Evolutionary conservation across 2,797 vertebrate species (phyloP).

Genomic region (Schizopygopsis pylzovi): DNA sequence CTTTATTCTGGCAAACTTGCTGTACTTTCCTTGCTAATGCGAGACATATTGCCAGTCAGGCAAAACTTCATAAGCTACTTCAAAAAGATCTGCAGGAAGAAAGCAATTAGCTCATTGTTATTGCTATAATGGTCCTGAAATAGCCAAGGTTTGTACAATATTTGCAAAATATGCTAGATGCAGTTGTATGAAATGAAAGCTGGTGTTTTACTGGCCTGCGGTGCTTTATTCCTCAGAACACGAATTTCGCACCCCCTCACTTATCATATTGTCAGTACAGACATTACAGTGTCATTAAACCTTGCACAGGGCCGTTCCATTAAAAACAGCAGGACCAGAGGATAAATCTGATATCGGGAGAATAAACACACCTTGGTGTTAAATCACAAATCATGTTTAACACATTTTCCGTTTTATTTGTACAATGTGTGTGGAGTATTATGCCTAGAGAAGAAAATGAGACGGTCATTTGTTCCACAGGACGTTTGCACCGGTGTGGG

Average conservation of each 20-base stretch:
- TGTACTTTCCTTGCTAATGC: constrained; percentile 35
- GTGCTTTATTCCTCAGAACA: constrained; percentile 16
- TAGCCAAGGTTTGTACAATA: constrained; percentile 23
- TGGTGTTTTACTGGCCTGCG: not conserved
- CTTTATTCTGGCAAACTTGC: constrained; percentile 26
- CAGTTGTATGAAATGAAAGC: constrained; percentile 23
- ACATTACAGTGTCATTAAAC: constrained; percentile 44
- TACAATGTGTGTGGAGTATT: constrained; percentile 18
- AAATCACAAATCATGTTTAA: constrained; percentile 42
- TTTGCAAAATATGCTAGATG: not conserved
- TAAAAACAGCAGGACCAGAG: constrained; percentile 34
- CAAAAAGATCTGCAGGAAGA: constrained; percentile 42
- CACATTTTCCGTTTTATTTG: constrained; percentile 26
- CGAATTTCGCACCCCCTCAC: constrained; percentile 5
- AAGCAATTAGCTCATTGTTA: constrained; percentile 43
- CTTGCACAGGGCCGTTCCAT: constrained; percentile 19
- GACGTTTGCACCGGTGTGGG: constrained; percentile 95
- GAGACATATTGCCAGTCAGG: constrained; percentile 20
- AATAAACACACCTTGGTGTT: constrained; percentile 39
- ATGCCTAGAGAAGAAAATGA: constrained; percentile 13
- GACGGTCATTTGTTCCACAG: constrained; percentile 67
- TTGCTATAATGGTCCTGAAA: constrained; percentile 23
- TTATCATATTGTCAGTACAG: constrained; percentile 36
- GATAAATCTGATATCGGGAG: constrained; percentile 32
- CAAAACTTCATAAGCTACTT: constrained; percentile 33